Percentiles rank a stretch among this genome's conserved stretches.
Conservation (phyloP, 2,113 vertebrate species). For the Cheirogaleus medius region DNA sequence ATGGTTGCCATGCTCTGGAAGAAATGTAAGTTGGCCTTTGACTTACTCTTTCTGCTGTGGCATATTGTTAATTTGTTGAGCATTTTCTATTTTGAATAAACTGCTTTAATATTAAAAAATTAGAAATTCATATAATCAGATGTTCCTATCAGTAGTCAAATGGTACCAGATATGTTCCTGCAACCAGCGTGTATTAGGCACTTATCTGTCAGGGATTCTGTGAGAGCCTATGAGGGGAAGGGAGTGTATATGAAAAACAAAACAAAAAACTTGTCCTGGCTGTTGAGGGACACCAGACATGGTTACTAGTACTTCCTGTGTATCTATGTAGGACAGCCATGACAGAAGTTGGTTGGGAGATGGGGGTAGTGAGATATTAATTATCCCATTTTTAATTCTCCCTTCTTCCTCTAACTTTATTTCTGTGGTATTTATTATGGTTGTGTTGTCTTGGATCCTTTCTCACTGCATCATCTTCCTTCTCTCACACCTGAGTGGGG, state of each 20-base stretch:
- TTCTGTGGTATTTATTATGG: background rate
- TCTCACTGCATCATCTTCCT: background rate
- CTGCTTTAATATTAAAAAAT: background rate
- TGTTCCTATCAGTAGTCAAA: background rate
- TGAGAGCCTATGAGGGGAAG: background rate
- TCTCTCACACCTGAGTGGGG: background rate
- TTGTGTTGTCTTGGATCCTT: background rate
- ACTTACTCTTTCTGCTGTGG: background rate
- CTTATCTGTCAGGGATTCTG: background rate
- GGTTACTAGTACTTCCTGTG: too few species aligned
- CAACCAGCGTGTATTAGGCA: background rate
- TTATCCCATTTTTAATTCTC: background rate
- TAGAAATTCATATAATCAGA: background rate
- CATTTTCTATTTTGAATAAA: background rate
- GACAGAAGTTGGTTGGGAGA: background rate
- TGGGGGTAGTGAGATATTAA: background rate
- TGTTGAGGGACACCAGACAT: background rate
- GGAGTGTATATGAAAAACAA: background rate
- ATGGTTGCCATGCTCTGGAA: slow-evolving; percentile 92
- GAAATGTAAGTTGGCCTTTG: slow-evolving; percentile 93
- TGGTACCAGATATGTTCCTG: background rate
- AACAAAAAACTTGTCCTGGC: background rate
- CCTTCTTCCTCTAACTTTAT: background rate
- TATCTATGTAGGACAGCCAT: too few species aligned
- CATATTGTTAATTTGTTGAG: background rate